phyloP scores from a whole-genome alignment of 2,113 vertebrate genomes.

The Cyprinodon variegatus region DNA sequence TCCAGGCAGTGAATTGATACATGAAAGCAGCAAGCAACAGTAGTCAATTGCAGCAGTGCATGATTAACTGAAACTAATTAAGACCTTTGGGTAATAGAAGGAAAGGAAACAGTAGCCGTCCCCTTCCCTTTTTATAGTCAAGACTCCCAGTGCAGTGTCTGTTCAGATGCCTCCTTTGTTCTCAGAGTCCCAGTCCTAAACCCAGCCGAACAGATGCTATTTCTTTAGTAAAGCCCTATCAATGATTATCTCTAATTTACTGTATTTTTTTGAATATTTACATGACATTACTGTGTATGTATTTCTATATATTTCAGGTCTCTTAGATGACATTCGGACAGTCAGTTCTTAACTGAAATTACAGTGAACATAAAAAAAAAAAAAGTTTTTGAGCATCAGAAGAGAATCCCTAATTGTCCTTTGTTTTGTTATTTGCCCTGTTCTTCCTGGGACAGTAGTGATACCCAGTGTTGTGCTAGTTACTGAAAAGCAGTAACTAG shows the following conservation, averaged over 20 bases:
- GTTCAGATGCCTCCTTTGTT: constrained; percentile 65
- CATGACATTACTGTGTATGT: not conserved
- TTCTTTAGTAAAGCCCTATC: constrained; percentile 29
- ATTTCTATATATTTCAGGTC: not conserved
- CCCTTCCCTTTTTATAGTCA: constrained; percentile 50
- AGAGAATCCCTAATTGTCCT: not conserved
- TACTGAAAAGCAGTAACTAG: no score
- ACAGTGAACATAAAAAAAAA: not conserved
- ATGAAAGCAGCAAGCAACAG: constrained; percentile 78
- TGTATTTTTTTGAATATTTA: constrained; percentile 6
- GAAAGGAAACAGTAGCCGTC: constrained; percentile 69
- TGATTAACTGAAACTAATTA: constrained; percentile 84
- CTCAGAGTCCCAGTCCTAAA: constrained; percentile 61
- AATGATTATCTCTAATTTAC: constrained; percentile 2
- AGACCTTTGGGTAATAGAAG: constrained; percentile 80
- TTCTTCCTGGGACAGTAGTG: not conserved
- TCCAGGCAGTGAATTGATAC: constrained; percentile 72
- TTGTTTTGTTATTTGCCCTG: not conserved
- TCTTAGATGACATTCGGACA: not conserved
- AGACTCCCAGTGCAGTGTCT: constrained; percentile 70
- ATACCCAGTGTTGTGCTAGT: no score
- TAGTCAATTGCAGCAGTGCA: constrained; percentile 76
- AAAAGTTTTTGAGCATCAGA: not conserved
- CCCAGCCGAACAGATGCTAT: constrained; percentile 58
- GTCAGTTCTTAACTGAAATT: not conserved